phyloP scores from a whole-genome alignment of 1,140 invertebrate species.

The Asobara japonica region DNA sequence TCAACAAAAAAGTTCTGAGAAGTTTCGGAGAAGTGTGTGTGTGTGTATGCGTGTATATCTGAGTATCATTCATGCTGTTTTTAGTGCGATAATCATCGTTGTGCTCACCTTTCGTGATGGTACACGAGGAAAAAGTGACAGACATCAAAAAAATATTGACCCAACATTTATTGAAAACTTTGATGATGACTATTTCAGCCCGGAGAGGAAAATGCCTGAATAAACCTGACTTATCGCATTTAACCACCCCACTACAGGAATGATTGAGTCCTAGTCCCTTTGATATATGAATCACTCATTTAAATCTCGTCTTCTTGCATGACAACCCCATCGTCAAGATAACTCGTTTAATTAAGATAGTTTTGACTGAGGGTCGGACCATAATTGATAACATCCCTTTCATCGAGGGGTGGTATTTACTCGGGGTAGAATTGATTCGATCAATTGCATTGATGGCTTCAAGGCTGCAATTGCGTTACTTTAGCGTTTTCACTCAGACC shows the following conservation, averaged over 20 bases:
- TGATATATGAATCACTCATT: neutral
- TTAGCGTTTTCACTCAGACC: neutral
- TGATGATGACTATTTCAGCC: no score
- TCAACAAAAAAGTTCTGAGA: no score
- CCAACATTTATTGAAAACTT: no score
- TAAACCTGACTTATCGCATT: no score
- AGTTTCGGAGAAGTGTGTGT: no score
- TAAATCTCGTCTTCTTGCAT: neutral
- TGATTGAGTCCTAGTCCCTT: neutral
- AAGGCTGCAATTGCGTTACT: neutral
- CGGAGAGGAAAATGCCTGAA: no score
- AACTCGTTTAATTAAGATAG: neutral
- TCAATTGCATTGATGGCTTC: neutral
- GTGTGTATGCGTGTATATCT: no score
- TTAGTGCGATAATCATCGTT: no score
- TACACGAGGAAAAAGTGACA: no score
- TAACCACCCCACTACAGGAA: neutral
- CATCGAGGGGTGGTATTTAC: neutral
- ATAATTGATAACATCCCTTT: neutral
- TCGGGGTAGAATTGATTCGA: neutral
- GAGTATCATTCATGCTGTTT: no score
- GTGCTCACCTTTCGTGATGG: no score
- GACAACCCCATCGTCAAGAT: neutral
- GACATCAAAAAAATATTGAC: no score
- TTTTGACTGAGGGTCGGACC: neutral